Base-by-base conservation (phyloP, 1,140 invertebrate genomes). In the Tetramorium simillimum region DNA sequence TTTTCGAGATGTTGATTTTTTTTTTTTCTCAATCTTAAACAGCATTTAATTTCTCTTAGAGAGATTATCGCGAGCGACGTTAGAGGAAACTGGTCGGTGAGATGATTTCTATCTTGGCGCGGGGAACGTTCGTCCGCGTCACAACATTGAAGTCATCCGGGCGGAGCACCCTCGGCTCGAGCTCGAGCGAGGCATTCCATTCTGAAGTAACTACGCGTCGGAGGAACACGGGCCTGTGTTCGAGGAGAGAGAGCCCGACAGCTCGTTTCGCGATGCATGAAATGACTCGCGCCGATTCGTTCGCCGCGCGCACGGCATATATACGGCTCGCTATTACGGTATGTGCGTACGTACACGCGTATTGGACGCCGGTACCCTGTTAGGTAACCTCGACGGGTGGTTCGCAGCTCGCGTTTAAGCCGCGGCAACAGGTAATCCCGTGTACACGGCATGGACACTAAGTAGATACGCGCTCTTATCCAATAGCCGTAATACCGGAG, bases 401-500 rank as follows among this genome's bases (percentile, higher is more conserved):
- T 72, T 88, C 18, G 76, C 49, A 69, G 37, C 12, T 51, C 51
- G 76, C 89, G 86, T 90, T 90, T 86, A 90, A 88, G 81, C 51
- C 81, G 89, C 72, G 65, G 70, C 86, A 85, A 88, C 88, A 53
- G 62, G 88, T 84, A 81, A 90, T 90, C 89, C 86, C 51, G 81
- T 72, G 82, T 81, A 81, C 33, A 33, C 89, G 85, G 60, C 81
- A 73, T 46, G 10, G 78, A 88, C 82, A 70, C 72, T 90, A 90
- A 90, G 86, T 88, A 88, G 89, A 78, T 91, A 91, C 77, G 81
- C 76, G 86, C 73, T 90, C 82, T 84, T 56, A 85, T 87, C 73
- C 63, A 63, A 89, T 28, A 56, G 49, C 65, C 60, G 51, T 87
- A 78, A 72, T 37, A 46, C 56, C 40, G 33, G 85, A 80, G 76